Evolutionary conservation across 2,113 vertebrate genomes (phyloP), one percentile per base, ranked within the genome.

Genomic region (Hylia prasina): DNA sequence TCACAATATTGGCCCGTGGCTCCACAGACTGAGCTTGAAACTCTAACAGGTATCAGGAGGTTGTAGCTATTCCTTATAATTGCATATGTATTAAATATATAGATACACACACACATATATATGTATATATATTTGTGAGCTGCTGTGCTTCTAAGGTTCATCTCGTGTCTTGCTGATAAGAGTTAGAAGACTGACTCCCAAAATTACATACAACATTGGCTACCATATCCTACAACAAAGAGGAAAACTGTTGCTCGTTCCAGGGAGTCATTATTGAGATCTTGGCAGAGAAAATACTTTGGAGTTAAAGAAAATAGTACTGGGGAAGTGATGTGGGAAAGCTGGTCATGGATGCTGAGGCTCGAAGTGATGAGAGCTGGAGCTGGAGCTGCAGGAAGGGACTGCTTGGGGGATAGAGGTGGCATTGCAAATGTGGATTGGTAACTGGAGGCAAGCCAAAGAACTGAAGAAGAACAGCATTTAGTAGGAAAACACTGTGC

Each of bases 51-150:
- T 54, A 48, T 9, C 23, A 35, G 25, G 27, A 81, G 18, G 9
- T 5, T 66, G 15, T 33, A 61, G 20, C 47, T 68, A 11, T 79
- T 53, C 33, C 25, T 68, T 31, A 30, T 58, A 71, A 42, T 24
- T 22, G 8, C 16, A 4, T 7, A 5, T 37, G 5, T 35, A 30
- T 61, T 2, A 5, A 15, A 11, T 2, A 2, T 33, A 25, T 11
- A 15, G 6, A 7, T 31, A 15, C 1, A 13, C 16, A 7, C 2
- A 2, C 30, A 33, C 11, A 15, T 4, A 9, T 27, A 13, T 1
- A 15, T 4, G 7, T 27, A 13, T 1, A 14, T 33, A 6, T 2
- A 1, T 48, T 13, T 83, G 6, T 64, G 37, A 70, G 37, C 10
- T 69, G 47, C 37, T 66, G 5, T 1, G 2, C 33, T 80, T 61